A percentile compares a stretch with the other conserved stretches of the same genome.
phyloP scores from a whole-genome alignment of 2,888 invertebrate genomes.

The Subacronicta megacephala region DNA sequence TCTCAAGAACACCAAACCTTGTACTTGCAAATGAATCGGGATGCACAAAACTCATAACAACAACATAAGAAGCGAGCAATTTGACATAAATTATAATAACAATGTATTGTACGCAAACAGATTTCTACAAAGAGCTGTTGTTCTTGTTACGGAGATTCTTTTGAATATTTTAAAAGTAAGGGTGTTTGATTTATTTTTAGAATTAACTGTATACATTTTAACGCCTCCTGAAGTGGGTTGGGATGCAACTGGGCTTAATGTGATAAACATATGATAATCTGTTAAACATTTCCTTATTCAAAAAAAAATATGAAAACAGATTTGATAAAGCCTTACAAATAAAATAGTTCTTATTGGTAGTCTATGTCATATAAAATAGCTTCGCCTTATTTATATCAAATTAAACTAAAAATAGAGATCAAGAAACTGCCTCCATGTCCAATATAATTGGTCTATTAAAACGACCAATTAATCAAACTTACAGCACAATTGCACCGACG shows the following conservation, averaged over 20 bases:
- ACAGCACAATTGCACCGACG: constrained; percentile 40
- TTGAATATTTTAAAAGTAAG: constrained; percentile 46
- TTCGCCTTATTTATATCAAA: constrained; percentile 11
- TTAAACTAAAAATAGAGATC: constrained; percentile 21
- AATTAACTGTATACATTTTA: constrained; percentile 35
- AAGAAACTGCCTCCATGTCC: constrained; percentile 36
- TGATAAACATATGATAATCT: constrained; percentile 1
- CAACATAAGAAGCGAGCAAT: constrained; percentile 48
- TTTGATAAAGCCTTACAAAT: too few species aligned
- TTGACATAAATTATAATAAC: constrained; percentile 79
- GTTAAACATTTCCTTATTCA: neutral
- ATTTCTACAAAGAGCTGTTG: constrained; percentile 56
- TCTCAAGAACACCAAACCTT: constrained; percentile 8
- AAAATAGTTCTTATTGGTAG: too few species aligned
- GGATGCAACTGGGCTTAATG: constrained; percentile 9
- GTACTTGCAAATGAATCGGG: constrained; percentile 57
- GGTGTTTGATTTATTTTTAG: constrained; percentile 53
- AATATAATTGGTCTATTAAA: constrained; percentile 72
- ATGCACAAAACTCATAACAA: constrained; percentile 56
- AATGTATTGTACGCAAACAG: constrained; percentile 58
- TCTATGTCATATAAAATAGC: too few species aligned
- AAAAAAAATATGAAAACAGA: neutral
- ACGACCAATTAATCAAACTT: constrained; percentile 74
- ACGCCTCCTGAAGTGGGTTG: constrained; percentile 29
- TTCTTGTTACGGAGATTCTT: constrained; percentile 49